These are phyloP conservation scores for Himalopsyche tibetana DNA, from an alignment of 2,888 invertebrate genomes.

Conservation along the genomic window DNA sequence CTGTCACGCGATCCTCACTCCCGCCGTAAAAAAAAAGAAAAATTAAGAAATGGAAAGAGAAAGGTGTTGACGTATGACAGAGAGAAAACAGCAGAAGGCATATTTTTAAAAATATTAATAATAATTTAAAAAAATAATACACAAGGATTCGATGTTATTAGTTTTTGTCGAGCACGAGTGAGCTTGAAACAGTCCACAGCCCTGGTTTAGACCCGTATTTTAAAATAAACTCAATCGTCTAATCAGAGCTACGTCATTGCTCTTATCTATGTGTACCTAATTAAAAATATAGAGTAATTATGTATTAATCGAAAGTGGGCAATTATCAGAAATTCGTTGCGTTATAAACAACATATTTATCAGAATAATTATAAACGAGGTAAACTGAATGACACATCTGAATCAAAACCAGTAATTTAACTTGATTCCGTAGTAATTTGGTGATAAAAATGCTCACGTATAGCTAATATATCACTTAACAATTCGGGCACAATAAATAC, in stretches of 20 bases:
- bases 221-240: not conserved
- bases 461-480: too few relatives aligned
- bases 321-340: not conserved
- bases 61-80: not conserved
- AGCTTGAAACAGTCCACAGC: too few relatives aligned
- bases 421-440: not conserved
- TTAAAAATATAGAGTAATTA: not conserved
- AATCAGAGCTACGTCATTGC: not conserved
- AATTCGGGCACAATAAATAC: too few relatives aligned
- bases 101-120: not conserved
- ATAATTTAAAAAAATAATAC: too few relatives aligned
- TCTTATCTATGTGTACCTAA: not conserved
- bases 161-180: too few relatives aligned
- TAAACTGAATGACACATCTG: not conserved
- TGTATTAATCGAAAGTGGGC: not conserved
- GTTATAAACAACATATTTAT: slow-evolving; percentile 17
- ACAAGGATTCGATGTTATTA: too few relatives aligned
- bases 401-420: not conserved
- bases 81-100: not conserved
- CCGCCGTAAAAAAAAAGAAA: not conserved
- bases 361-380: not conserved
- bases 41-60: slow-evolving; percentile 5
- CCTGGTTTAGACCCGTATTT: not conserved
- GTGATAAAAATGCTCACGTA: not conserved
- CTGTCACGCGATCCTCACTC: slow-evolving; percentile 12